Percentiles rank a stretch among this genome's conserved stretches.
Conservation (phyloP, 2,113 vertebrate genomes). For the Ondatra zibethicus region DNA sequence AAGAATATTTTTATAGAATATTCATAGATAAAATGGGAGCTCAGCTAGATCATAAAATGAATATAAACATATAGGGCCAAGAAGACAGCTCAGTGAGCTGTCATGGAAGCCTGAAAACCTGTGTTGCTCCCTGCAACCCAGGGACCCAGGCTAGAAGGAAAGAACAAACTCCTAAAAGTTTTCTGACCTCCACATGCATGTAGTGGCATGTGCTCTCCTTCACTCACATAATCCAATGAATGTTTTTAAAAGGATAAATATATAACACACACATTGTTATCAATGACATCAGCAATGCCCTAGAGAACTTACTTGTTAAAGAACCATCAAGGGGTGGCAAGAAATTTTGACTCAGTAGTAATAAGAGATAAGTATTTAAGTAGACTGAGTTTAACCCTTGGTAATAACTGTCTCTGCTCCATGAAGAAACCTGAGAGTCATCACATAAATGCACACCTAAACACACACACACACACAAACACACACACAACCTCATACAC, state of each 20-base stretch:
- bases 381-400: neutral
- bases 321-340: neutral
- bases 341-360: neutral
- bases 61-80: neutral
- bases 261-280: neutral
- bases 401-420: neutral
- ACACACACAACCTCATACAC: neutral
- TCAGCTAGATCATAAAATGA: neutral
- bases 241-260: neutral
- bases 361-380: neutral
- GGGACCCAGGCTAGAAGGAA: neutral
- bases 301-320: neutral
- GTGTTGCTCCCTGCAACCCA: neutral
- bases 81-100: neutral
- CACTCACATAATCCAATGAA: neutral
- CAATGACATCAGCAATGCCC: neutral
- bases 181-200: neutral
- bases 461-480: too few species aligned
- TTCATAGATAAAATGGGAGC: neutral
- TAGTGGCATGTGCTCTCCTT: neutral
- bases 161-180: neutral
- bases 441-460: neutral
- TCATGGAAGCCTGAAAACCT: neutral
- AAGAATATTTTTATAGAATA: neutral
- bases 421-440: neutral